Conservation (phyloP, 2,888 invertebrate genomes). For the Metallyticus violacea region DNA sequence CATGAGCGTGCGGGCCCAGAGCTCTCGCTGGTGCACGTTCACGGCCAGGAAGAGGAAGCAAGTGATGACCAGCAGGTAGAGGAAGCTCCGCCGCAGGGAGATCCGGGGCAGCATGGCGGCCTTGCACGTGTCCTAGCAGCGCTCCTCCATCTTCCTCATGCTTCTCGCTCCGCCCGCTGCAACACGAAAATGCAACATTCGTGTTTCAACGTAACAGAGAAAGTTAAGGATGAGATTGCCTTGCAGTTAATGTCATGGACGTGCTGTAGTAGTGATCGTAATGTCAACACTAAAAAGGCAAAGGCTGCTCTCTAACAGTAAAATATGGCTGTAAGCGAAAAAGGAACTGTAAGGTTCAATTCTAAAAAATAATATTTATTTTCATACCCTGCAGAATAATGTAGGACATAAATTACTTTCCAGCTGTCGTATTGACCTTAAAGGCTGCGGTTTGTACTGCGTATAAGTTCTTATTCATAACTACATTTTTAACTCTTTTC, state of each 20-base stretch:
- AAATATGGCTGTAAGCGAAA: no score
- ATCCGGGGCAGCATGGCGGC: conserved; percentile 50
- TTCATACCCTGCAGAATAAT: no score
- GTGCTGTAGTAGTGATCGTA: neutral
- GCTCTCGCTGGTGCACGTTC: conserved; percentile 48
- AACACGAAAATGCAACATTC: neutral
- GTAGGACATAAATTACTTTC: no score
- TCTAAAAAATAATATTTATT: no score
- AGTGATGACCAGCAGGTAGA: conserved; percentile 48
- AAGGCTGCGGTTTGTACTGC: no score
- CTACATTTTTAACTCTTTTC: no score
- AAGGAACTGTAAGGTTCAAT: no score
- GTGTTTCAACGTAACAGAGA: no score
- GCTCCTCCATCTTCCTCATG: neutral
- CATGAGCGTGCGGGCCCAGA: conserved; percentile 43
- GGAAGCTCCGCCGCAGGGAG: conserved; percentile 57
- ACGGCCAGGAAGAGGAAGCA: conserved; percentile 54
- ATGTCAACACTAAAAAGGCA: neutral
- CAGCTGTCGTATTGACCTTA: no score
- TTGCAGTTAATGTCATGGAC: neutral
- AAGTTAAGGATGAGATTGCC: no score
- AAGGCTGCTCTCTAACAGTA: no score
- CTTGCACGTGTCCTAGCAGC: neutral
- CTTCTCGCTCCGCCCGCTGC: neutral
- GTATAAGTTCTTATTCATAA: no score